Conservation (phyloP, 2,797 vertebrate species). For the Carapus acus region DNA sequence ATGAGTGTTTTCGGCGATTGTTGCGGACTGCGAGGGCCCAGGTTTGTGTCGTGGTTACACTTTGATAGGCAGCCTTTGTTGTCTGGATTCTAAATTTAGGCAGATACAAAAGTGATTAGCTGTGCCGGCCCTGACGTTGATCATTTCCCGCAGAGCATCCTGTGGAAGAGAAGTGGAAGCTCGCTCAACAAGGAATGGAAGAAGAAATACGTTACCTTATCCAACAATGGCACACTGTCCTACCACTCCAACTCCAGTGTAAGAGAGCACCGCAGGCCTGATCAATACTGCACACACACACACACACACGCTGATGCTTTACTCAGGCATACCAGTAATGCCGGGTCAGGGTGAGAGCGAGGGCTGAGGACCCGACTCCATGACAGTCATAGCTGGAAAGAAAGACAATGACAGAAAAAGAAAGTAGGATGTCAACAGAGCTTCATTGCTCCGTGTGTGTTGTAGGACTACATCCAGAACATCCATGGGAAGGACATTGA, state of each 20-base stretch:
- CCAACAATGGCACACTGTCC: slow-evolving; percentile 85
- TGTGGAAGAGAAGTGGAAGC: slow-evolving; percentile 93
- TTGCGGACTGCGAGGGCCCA: slow-evolving; percentile 1
- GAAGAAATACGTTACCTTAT: slow-evolving; percentile 93
- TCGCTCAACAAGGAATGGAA: slow-evolving; percentile 99
- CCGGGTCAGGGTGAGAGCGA: not conserved
- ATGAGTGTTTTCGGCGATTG: slow-evolving; percentile 29
- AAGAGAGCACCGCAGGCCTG: slow-evolving; percentile 57
- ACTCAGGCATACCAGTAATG: not conserved
- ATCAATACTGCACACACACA: slow-evolving; percentile 33
- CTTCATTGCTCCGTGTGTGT: not conserved
- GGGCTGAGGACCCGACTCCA: not conserved
- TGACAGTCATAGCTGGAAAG: too few relatives aligned
- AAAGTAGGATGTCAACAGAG: too few relatives aligned
- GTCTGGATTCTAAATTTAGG: slow-evolving; percentile 38
- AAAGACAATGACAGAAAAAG: too few relatives aligned
- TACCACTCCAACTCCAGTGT: slow-evolving; percentile 93
- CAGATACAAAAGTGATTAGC: not conserved
- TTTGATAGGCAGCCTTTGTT: slow-evolving; percentile 24
- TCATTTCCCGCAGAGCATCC: slow-evolving; percentile 75
- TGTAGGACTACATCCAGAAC: slow-evolving; percentile 88
- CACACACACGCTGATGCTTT: not conserved
- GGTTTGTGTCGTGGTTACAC: slow-evolving; percentile 11
- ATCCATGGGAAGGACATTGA: slow-evolving; percentile 92
- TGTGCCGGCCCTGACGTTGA: slow-evolving; percentile 14